A percentile compares a stretch with the other conserved stretches of the same genome.
Evolutionary conservation across 2,113 vertebrate genomes (phyloP).

Genomic region (Solea solea): DNA sequence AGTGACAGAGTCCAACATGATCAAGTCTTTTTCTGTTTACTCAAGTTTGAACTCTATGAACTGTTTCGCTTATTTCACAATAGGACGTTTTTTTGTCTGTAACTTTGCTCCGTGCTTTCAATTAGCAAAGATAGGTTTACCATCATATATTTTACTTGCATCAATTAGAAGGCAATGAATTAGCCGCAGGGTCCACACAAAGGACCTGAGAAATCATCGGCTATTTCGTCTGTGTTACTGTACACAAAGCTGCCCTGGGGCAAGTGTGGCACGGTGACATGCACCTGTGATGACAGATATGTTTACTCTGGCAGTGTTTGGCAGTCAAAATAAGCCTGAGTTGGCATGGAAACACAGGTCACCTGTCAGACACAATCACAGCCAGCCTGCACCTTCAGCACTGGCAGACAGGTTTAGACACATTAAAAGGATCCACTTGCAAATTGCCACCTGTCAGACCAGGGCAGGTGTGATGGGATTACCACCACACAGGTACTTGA

Average conservation of each 20-base stretch:
- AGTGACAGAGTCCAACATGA: too few relatives aligned
- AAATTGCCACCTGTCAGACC: conserved; percentile 4
- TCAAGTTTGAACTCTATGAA: too few relatives aligned
- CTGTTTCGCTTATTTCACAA: too few relatives aligned
- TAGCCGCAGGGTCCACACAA: too few relatives aligned
- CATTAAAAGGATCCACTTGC: neutral
- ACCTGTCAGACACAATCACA: conserved; percentile 9
- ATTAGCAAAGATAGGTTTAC: too few relatives aligned
- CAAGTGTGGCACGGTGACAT: neutral
- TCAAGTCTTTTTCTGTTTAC: too few relatives aligned
- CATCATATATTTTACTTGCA: too few relatives aligned
- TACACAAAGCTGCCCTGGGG: neutral
- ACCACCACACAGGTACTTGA: neutral
- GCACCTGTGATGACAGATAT: conserved; percentile 26
- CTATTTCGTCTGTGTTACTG: neutral
- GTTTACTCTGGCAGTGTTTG: conserved; percentile 34
- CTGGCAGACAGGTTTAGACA: conserved; percentile 1
- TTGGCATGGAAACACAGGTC: conserved; percentile 13
- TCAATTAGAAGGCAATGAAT: too few relatives aligned
- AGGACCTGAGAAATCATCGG: neutral
- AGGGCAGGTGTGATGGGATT: conserved; percentile 5
- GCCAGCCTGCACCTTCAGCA: neutral
- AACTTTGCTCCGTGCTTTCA: too few relatives aligned
- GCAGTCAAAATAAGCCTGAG: neutral
- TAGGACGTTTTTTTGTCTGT: too few relatives aligned